These are phyloP conservation scores for Porites lutea DNA, from an alignment of 64 coral and sea anemone species.

Conservation along the genomic window DNA sequence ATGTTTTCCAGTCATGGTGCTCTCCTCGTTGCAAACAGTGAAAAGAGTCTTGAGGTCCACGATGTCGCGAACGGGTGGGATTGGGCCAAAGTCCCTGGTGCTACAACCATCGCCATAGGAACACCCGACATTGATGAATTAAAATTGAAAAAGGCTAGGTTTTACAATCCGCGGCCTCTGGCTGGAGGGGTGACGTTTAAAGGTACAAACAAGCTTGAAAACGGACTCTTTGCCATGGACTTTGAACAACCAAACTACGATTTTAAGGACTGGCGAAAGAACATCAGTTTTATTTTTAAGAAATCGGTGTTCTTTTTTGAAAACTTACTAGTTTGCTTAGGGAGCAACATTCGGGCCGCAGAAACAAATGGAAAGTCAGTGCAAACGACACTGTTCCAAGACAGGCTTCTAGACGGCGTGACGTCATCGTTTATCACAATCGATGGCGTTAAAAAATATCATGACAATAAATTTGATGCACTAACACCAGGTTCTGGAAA, in stretches of 20 bases:
- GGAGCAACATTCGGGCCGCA: constrained; percentile 54
- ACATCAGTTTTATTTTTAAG: constrained; percentile 57
- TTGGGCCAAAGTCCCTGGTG: constrained; percentile 81
- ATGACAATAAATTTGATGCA: not conserved
- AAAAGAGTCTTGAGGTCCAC: constrained; percentile 27
- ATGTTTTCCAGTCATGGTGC: constrained; percentile 78
- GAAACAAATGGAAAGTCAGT: not conserved
- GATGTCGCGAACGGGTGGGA: constrained; percentile 88
- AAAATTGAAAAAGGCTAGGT: constrained; percentile 33
- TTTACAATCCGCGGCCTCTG: constrained; percentile 17
- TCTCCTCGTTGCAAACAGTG: constrained; percentile 75
- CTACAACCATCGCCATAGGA: constrained; percentile 62
- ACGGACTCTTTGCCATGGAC: constrained; percentile 88
- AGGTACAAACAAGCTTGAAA: not conserved
- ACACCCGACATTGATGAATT: constrained; percentile 16
- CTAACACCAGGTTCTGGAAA: not conserved
- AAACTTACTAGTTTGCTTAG: constrained; percentile 66
- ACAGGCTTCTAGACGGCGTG: constrained; percentile 26
- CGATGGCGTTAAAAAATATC: not conserved
- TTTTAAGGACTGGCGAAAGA: not conserved
- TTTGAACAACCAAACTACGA: constrained; percentile 65
- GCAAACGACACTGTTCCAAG: constrained; percentile 84
- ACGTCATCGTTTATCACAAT: not conserved
- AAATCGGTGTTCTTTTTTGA: constrained; percentile 84
- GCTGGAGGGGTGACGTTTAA: constrained; percentile 61